phyloP scores from a whole-genome alignment of 2,888 invertebrate genomes.

The Pristionchus entomophagus region DNA sequence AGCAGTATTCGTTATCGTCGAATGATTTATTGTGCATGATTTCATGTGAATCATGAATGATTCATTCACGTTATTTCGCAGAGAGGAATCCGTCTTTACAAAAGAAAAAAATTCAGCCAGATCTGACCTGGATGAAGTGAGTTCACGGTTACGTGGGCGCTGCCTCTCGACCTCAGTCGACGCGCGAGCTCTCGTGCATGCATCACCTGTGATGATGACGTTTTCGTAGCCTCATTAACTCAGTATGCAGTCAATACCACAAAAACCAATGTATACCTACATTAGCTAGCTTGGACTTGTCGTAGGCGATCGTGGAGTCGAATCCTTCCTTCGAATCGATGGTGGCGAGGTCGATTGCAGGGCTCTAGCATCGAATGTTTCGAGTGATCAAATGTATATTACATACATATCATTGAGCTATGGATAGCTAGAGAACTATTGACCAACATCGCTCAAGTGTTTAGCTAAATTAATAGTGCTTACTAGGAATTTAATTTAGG shows the following conservation, averaged over 20 bases:
- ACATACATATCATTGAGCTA: too few species aligned
- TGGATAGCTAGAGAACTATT: too few species aligned
- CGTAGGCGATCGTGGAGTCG: slow-evolving; percentile 65
- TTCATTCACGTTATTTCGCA: too few species aligned
- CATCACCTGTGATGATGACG: background rate
- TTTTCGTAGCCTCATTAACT: background rate
- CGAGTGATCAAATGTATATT: too few species aligned
- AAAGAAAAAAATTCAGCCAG: too few species aligned
- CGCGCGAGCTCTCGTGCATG: background rate
- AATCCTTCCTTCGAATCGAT: slow-evolving; percentile 65
- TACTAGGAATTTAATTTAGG: too few species aligned
- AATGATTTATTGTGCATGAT: too few species aligned
- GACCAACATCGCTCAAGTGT: too few species aligned
- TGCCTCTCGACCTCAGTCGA: background rate
- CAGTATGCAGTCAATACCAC: background rate
- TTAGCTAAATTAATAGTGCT: too few species aligned
- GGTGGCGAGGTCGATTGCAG: slow-evolving; percentile 57
- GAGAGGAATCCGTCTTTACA: too few species aligned
- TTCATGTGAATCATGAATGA: too few species aligned
- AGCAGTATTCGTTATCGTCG: too few species aligned
- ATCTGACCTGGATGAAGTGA: background rate
- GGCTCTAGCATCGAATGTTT: background rate
- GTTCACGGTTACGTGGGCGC: background rate
- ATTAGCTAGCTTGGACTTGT: slow-evolving; percentile 72
- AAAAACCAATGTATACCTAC: slow-evolving; percentile 51